Conservation (phyloP, 2,113 vertebrate species). For the Fulmarus glacialis region DNA sequence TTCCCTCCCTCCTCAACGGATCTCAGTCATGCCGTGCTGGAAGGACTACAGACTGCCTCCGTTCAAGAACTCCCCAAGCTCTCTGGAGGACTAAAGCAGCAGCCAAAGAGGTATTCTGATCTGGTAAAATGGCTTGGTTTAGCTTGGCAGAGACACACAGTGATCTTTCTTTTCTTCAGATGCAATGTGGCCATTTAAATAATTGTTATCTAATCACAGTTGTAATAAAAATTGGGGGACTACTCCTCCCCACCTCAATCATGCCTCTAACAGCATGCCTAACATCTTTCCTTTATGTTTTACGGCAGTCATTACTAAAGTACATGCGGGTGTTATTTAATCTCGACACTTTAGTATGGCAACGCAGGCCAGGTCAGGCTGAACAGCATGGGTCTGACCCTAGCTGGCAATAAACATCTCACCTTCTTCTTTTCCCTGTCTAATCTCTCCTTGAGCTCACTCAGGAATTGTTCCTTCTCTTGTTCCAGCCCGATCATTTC, state of each 20-base stretch:
- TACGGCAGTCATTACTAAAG: fast-evolving
- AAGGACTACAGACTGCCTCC: neutral
- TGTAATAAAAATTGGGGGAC: neutral
- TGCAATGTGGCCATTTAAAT: neutral
- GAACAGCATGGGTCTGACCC: fast-evolving
- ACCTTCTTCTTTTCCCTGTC: constrained; percentile 76
- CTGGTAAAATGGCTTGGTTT: neutral
- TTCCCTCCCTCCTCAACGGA: neutral
- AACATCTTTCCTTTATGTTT: neutral
- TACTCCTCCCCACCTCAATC: neutral
- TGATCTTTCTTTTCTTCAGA: neutral
- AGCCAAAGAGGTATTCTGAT: neutral
- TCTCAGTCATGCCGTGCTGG: neutral
- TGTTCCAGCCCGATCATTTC: constrained; percentile 64
- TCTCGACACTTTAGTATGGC: fast-evolving
- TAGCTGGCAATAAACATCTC: neutral
- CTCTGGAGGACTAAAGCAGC: neutral
- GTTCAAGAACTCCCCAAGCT: neutral
- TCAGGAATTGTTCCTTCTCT: constrained; percentile 71
- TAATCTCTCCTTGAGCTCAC: constrained; percentile 65
- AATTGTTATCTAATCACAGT: neutral
- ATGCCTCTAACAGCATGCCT: neutral
- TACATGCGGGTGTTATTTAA: neutral
- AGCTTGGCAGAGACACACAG: neutral
- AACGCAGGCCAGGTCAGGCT: neutral